A percentile compares a stretch with the other conserved stretches of the same genome.
Conservation (phyloP, 2,113 vertebrate genomes). For the Halcyon malimbica region DNA sequence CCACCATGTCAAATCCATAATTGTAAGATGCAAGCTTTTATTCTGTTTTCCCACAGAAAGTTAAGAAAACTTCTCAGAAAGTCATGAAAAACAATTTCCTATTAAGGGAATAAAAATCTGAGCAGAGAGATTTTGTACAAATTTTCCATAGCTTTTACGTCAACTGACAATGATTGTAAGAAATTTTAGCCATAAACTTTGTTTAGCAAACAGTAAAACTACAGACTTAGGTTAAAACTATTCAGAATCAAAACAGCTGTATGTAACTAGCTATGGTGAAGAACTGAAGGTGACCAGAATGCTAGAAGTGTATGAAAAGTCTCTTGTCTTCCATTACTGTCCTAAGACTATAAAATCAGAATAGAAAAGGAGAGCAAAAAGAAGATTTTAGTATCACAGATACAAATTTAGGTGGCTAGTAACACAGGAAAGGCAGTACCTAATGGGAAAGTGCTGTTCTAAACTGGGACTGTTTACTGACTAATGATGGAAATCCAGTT, state of each 20-base stretch:
- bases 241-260: background rate
- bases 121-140: background rate
- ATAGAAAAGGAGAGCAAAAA: background rate
- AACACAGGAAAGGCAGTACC: background rate
- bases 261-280: background rate
- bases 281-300: background rate
- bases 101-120: background rate
- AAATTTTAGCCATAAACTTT: background rate
- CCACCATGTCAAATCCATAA: background rate
- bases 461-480: slow-evolving; percentile 29
- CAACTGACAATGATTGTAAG: background rate
- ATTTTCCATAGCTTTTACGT: background rate
- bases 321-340: background rate
- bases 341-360: background rate
- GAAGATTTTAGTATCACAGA: background rate
- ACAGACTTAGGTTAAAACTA: background rate
- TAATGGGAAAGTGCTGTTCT: slow-evolving; percentile 14
- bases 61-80: background rate
- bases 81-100: background rate
- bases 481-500: background rate
- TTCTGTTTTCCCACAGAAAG: background rate
- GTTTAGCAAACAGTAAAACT: background rate
- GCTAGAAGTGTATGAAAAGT: background rate
- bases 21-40: background rate
- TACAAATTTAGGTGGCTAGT: slow-evolving; percentile 7